Base-by-base conservation (phyloP, 2,113 vertebrate species). In the Eira barbara region DNA sequence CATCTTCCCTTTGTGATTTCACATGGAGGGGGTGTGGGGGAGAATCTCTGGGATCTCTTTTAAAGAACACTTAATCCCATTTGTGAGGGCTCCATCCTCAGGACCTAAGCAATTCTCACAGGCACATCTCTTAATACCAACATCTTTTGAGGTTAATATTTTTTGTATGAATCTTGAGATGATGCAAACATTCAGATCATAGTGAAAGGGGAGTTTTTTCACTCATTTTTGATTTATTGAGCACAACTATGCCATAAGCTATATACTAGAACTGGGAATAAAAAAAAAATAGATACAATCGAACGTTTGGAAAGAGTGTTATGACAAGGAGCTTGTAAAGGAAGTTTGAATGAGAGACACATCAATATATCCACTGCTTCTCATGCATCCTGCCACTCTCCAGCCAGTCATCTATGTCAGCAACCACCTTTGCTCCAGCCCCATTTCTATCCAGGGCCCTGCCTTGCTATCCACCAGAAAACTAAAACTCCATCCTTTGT, bases 311-410 rank as follows among this genome's bases (percentile, higher is more conserved):
- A 31, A 7, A 84, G 69, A 76, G 25, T 12, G 4, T 55, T 9
- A 74, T n/a, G 31, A 34, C 14, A 67, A 69, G 11, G 6, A n/a
- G 12, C 18, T 31, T 63, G 13, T 36, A 59, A 76, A n/a, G 39
- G 47, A n/a, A 57, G 34, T 61, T 25, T 85, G 81, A 81, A 59
- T 27, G 25, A 67, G 49, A 80, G 1, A 67, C 39, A 36, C 6
- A 25, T 17, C 4, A 55, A 47, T 27, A n/a, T 0, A 39, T 74
- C 15, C 27, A 57, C 1, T 3, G 17, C 1, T 25, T 20, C 6
- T 7, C 27, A 57, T 2, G 71, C 31, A 39, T 36, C 29, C 27
- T 55, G 14, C 31, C 2, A 18, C 4, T 73, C 4, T 87, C 13
- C 2, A 67, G 5, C 10, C 18, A 47, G 23, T 21, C 15, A 42